Conservation (phyloP, 2,888 invertebrate genomes). For the Calameuta filiformis region DNA sequence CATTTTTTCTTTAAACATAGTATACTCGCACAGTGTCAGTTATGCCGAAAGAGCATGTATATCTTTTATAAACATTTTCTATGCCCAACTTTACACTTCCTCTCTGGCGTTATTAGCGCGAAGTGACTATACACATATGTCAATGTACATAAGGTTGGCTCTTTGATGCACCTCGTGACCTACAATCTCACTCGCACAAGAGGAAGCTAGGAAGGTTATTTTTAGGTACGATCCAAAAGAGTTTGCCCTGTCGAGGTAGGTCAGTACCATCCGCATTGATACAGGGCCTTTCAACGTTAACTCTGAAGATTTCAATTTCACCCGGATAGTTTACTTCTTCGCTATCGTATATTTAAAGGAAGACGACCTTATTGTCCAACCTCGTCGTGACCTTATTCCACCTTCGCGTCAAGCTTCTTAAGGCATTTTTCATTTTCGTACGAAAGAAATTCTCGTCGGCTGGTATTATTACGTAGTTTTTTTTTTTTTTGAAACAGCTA, state of each 20-base stretch:
- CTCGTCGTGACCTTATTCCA: neutral
- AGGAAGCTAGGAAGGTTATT: slow-evolving; percentile 35
- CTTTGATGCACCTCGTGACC: slow-evolving; percentile 43
- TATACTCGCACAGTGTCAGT: neutral
- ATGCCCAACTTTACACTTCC: neutral
- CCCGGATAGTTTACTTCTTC: neutral
- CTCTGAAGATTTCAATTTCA: slow-evolving; percentile 11
- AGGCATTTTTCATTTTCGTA: neutral
- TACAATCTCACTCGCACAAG: slow-evolving; percentile 39
- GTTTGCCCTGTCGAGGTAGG: slow-evolving; percentile 10
- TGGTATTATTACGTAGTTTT: neutral
- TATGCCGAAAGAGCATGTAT: neutral
- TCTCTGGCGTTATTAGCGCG: neutral
- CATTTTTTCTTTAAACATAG: neutral
- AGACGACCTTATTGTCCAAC: neutral
- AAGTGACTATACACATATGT: neutral
- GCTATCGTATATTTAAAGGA: neutral
- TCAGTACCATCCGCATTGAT: slow-evolving; percentile 7
- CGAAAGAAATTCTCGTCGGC: neutral
- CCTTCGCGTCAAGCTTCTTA: neutral
- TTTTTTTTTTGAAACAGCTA: neutral
- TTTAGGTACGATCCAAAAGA: slow-evolving; percentile 31
- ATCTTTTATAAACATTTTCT: neutral
- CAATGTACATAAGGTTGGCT: neutral
- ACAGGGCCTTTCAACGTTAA: neutral